These are phyloP conservation scores for Octomys mimax DNA, from an alignment of 2,797 vertebrate genomes.

Conservation along the genomic window DNA sequence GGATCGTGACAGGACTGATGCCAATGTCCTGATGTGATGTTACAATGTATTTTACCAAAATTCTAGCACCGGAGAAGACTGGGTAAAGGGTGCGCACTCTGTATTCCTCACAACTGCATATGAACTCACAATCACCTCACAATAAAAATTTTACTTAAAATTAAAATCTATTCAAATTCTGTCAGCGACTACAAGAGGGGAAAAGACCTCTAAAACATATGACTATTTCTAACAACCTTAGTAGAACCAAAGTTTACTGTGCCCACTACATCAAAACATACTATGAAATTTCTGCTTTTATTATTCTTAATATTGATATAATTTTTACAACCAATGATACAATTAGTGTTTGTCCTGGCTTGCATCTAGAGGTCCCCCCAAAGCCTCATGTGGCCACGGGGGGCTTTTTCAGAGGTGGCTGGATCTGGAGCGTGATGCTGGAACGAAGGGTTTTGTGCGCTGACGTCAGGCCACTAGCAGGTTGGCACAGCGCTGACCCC, in stretches of 20 bases:
- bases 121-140: constrained; percentile 21
- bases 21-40: not conserved
- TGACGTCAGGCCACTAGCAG: not conserved
- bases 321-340: not conserved
- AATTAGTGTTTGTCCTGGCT: not conserved
- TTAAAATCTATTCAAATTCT: constrained; percentile 7
- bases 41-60: not conserved
- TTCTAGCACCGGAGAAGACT: not conserved
- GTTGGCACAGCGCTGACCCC: not conserved
- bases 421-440: not conserved
- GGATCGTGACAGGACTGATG: not conserved
- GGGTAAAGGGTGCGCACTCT: not conserved
- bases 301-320: constrained; percentile 33
- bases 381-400: not conserved
- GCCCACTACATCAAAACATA: constrained; percentile 8
- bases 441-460: not conserved
- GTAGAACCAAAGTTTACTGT: constrained; percentile 29
- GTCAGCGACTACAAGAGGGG: not conserved
- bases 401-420: not conserved
- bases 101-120: not conserved
- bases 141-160: constrained; percentile 6
- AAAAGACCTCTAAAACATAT: constrained; percentile 29
- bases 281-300: not conserved
- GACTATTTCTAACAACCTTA: constrained; percentile 36
- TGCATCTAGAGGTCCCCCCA: not conserved